Evolutionary conservation across 2,888 invertebrate species (phyloP).

Genomic region (Tromatobia lineatoria): DNA sequence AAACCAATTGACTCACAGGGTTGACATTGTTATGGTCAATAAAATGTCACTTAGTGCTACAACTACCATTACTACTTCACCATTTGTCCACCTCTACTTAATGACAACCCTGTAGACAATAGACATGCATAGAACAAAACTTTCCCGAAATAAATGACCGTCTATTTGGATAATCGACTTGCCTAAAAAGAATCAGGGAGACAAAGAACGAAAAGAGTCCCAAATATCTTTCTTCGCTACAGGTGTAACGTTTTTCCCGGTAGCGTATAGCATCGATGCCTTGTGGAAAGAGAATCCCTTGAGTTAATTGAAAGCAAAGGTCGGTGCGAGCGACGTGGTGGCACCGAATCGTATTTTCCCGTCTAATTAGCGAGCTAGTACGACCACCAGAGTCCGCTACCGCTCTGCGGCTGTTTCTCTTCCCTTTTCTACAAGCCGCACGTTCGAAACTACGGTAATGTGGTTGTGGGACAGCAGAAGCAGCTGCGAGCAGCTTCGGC

Average conservation of each 20-base stretch:
- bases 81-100: no score
- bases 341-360: constrained; percentile 73
- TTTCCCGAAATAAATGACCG: no score
- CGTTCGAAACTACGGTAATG: constrained; percentile 24
- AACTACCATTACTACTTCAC: no score
- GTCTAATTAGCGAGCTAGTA: constrained; percentile 74
- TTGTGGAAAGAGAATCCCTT: constrained; percentile 34
- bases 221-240: constrained; percentile 31
- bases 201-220: neutral
- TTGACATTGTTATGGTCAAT: no score
- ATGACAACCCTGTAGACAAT: no score
- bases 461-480: constrained; percentile 61
- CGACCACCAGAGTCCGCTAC: constrained; percentile 66
- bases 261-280: constrained; percentile 12
- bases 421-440: constrained; percentile 65
- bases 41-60: no score
- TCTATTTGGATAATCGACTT: no score
- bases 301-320: constrained; percentile 63
- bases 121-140: no score
- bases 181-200: neutral
- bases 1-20: no score
- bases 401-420: constrained; percentile 70
- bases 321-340: constrained; percentile 30
- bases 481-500: constrained; percentile 70
- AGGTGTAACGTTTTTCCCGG: constrained; percentile 59